Percentiles rank a stretch among this genome's conserved stretches.
Conservation (phyloP, 2,888 invertebrate species). For the Ctena decussata region DNA sequence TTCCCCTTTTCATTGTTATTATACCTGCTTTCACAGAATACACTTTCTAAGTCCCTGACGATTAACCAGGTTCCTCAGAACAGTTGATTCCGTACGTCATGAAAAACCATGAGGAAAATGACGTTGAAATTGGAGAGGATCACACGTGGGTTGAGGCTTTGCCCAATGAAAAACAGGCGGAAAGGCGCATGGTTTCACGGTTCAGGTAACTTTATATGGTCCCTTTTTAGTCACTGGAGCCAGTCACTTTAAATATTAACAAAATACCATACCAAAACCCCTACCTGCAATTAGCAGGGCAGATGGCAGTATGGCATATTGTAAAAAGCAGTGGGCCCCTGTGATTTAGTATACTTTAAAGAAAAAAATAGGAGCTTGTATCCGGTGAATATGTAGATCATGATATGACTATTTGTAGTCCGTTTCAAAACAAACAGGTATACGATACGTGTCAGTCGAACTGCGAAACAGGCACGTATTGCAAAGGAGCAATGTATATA, state of each 20-base stretch:
- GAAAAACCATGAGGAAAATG: not conserved
- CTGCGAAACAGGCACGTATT: too few relatives aligned
- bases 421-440: too few relatives aligned
- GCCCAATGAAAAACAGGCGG: not conserved
- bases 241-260: not conserved
- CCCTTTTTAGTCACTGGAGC: not conserved
- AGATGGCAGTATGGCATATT: not conserved
- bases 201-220: not conserved
- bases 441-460: too few relatives aligned
- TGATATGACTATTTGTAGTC: too few relatives aligned
- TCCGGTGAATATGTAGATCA: not conserved
- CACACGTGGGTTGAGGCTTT: not conserved
- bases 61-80: too few relatives aligned
- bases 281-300: not conserved
- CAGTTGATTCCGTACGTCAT: not conserved
- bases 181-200: not conserved
- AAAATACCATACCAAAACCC: not conserved
- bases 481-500: too few relatives aligned
- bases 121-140: not conserved
- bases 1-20: too few relatives aligned
- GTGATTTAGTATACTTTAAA: not conserved
- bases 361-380: not conserved
- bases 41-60: too few relatives aligned
- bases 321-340: not conserved
- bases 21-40: too few relatives aligned